Base-by-base conservation (phyloP, 1,140 invertebrate genomes). In the Mycetomoellerius zeteki region DNA sequence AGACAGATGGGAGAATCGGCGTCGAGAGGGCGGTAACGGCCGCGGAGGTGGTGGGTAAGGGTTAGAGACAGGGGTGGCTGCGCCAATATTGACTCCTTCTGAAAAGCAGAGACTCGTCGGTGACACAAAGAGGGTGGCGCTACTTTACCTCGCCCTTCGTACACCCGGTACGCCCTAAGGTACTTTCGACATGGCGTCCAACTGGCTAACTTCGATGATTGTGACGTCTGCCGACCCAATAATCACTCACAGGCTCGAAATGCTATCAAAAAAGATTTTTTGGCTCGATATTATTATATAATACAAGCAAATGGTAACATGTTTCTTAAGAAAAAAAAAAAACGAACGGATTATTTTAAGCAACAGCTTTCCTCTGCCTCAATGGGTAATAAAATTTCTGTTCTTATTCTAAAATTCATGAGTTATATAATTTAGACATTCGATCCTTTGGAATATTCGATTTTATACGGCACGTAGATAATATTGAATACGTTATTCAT, bases 41-140 rank as follows among this genome's bases (percentile, higher is more conserved):
- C 19, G 88, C 71, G 72, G 56, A 58, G 71, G 69, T 56, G 86
- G 77, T 24, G 50, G 50, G 60, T 84, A 88, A 90, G 89, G 88
- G 89, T 91, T 91, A 90, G 86, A 78, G 87, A 52, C 19, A 89
- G 91, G 87, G 91, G 87, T 93, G 92, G 93, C 92, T 93, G 88
- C 87, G 91, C 91, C 91, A 93, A 93, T 93, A 93, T 93, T 93
- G 92, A 93, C 93, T 92, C 90, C 90, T 77, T 78, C 89, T 89
- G 86, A 91, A 90, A 91, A 90, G 77, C 78, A 81, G 75, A 86
- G 86, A 72, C 78, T 76, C 43, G 47, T 21, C 62, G 47, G 85
- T 86, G 85, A 90, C 80, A 86, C 69, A 86, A 85, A 73, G 86
- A 90, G 91, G 90, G 91, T 92, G 90, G 92, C 85, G 87, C 91